A percentile compares a stretch with the other conserved stretches of the same genome.
Conservation (phyloP, 2,113 vertebrate genomes). For the Callorhinus ursinus region DNA sequence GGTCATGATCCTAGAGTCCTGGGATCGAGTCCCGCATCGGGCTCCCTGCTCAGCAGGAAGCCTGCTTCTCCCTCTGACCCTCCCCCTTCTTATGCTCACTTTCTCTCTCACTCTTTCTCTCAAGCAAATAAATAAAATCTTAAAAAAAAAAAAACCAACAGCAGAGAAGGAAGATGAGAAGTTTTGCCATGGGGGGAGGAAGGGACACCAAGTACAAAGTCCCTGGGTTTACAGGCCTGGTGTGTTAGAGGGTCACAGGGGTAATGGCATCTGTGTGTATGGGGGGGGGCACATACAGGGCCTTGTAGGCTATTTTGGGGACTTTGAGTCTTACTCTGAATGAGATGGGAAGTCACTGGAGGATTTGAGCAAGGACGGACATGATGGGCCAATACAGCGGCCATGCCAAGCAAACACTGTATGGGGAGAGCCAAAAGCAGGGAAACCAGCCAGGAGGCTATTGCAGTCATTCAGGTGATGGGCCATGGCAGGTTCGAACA, state of each 20-base stretch:
- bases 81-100: neutral
- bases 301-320: neutral
- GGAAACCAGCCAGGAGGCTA: neutral
- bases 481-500: neutral
- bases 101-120: neutral
- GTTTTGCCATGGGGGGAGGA: neutral
- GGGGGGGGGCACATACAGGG: accelerated
- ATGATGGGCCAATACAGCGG: accelerated
- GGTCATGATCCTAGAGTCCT: neutral
- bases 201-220: neutral
- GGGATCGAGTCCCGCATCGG: neutral
- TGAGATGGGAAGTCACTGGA: neutral
- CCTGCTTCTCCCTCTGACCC: neutral
- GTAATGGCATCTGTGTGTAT: too few relatives aligned
- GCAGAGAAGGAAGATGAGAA: neutral
- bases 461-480: too few relatives aligned
- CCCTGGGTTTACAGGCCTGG: neutral
- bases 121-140: neutral
- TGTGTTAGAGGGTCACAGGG: neutral
- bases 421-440: neutral
- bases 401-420: neutral
- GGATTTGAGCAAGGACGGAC: neutral
- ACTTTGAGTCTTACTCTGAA: neutral
- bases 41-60: neutral
- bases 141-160: neutral